Conservation (phyloP, 2,888 invertebrate genomes). For the Caenorhabditis zanzibari region DNA sequence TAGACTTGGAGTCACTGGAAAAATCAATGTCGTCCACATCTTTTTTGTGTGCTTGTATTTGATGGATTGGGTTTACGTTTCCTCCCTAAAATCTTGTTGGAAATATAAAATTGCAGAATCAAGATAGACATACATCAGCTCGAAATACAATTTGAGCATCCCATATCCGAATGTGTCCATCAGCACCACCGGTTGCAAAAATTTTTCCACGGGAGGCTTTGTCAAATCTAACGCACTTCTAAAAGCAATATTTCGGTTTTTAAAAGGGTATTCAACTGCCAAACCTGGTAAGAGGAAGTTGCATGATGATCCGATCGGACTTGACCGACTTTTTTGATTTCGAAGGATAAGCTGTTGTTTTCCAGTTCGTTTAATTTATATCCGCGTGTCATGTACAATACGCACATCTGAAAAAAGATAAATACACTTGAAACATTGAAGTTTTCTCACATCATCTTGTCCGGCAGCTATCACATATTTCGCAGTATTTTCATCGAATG, state of each 20-base stretch:
- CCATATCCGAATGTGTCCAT: conserved; percentile 80
- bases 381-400: conserved; percentile 75
- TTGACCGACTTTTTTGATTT: conserved; percentile 60
- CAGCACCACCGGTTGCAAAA: conserved; percentile 79
- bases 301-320: conserved; percentile 58
- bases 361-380: conserved; percentile 63
- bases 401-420: conserved; percentile 71
- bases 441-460: conserved; percentile 76
- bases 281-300: conserved; percentile 69
- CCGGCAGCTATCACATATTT: conserved; percentile 80
- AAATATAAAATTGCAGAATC: conserved; percentile 16
- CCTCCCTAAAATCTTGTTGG: neutral
- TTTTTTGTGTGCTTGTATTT: conserved; percentile 68
- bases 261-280: too few species aligned
- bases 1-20: conserved; percentile 64
- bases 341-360: conserved; percentile 54
- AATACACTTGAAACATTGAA: neutral
- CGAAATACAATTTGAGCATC: conserved; percentile 59
- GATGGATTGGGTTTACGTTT: conserved; percentile 56
- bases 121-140: conserved; percentile 28
- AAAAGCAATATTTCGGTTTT: conserved; percentile 14
- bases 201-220: conserved; percentile 65
- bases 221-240: conserved; percentile 80
- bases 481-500: conserved; percentile 56
- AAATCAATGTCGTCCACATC: conserved; percentile 76